phyloP scores from a whole-genome alignment of 2,113 vertebrate genomes.

The Lagopus leucura region DNA sequence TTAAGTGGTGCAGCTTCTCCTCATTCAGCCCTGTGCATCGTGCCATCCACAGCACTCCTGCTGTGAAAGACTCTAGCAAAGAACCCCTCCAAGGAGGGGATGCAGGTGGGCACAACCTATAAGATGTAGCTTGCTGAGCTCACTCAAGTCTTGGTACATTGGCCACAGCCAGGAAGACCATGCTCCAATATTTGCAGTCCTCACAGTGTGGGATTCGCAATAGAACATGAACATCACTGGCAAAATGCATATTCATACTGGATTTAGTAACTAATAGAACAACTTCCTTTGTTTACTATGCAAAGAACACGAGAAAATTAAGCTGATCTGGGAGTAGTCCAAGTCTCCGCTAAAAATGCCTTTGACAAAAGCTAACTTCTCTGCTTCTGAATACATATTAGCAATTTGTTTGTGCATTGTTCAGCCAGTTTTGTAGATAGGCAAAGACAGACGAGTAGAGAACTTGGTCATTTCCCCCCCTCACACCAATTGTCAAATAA shows the following conservation, averaged over 20 bases:
- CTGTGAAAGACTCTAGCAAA: neutral
- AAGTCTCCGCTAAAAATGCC: slow-evolving; percentile 26
- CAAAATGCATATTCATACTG: neutral
- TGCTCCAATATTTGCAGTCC: neutral
- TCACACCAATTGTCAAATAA: slow-evolving; percentile 68
- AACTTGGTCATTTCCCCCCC: slow-evolving; percentile 36
- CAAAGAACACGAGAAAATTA: slow-evolving; percentile 61
- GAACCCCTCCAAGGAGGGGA: neutral
- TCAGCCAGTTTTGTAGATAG: slow-evolving; percentile 49
- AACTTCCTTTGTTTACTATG: slow-evolving; percentile 67
- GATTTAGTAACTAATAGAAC: slow-evolving; percentile 44
- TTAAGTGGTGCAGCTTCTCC: neutral
- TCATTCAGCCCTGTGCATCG: rapidly evolving
- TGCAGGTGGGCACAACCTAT: neutral
- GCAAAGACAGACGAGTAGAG: slow-evolving; percentile 38
- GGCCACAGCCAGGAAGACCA: neutral
- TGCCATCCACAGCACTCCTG: rapidly evolving
- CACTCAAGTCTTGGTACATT: neutral
- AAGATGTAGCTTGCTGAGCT: neutral
- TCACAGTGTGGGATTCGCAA: neutral
- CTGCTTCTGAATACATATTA: slow-evolving; percentile 59
- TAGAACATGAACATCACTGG: neutral
- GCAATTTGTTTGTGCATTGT: slow-evolving; percentile 44
- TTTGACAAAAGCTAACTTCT: slow-evolving; percentile 50
- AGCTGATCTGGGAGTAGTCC: slow-evolving; percentile 57